Percentiles rank a stretch among this genome's conserved stretches.
Evolutionary conservation across 2,797 vertebrate species (phyloP).

Genomic region (Poecilia wingei): DNA sequence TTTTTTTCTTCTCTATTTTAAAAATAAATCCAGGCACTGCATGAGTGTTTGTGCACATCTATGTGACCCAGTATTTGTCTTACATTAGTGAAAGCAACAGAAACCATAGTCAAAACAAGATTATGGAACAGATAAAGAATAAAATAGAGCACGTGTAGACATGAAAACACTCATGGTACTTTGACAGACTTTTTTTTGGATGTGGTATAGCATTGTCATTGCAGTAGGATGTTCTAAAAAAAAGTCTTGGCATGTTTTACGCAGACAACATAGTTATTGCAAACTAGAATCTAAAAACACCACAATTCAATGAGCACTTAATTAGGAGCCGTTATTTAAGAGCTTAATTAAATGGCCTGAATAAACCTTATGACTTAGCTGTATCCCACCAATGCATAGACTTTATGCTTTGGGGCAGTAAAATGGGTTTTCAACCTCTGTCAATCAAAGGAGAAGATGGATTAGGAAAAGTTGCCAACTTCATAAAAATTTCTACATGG

Average conservation of each 20-base stretch:
- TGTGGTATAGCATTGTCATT: too few species aligned
- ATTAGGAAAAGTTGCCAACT: neutral
- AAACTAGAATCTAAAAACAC: neutral
- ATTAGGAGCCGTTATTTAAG: neutral
- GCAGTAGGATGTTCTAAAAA: neutral
- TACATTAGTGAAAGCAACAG: slow-evolving; percentile 22
- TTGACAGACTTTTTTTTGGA: neutral
- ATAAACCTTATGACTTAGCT: neutral
- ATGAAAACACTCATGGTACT: neutral
- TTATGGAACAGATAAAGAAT: neutral
- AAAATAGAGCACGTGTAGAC: neutral
- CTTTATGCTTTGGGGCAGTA: neutral
- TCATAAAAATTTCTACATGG: neutral
- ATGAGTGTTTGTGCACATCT: slow-evolving; percentile 30
- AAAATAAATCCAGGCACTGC: slow-evolving; percentile 56
- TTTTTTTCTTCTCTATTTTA: slow-evolving; percentile 34
- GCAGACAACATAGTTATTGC: neutral
- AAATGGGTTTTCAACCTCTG: neutral
- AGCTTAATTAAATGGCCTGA: neutral
- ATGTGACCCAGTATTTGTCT: slow-evolving; percentile 41
- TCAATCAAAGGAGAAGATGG: neutral
- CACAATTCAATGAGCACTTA: neutral
- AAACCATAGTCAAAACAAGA: neutral
- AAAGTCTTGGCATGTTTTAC: neutral
- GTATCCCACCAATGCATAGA: neutral